These are phyloP conservation scores for Orchesellides sinensis DNA, from an alignment of 2,888 invertebrate genomes.

Conservation along the genomic window DNA sequence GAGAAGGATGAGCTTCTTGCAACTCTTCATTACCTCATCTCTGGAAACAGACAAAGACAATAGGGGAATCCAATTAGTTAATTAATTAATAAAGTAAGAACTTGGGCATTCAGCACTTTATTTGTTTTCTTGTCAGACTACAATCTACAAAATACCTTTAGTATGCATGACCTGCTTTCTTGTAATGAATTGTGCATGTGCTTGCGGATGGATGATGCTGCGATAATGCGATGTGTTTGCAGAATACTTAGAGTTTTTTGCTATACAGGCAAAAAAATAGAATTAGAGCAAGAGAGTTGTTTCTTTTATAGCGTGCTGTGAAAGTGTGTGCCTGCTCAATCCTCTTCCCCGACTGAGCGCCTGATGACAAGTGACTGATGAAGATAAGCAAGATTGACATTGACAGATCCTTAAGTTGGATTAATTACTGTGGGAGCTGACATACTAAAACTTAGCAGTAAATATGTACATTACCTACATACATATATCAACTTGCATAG, in stretches of 20 bases:
- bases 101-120: background rate
- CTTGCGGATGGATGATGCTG: background rate
- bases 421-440: conserved; percentile 37
- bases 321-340: conserved; percentile 27
- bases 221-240: no score
- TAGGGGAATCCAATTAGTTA: background rate
- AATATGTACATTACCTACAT: background rate
- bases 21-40: conserved; percentile 60
- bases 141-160: background rate
- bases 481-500: conserved; percentile 12
- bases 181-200: background rate
- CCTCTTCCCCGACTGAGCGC: conserved; percentile 17
- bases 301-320: background rate
- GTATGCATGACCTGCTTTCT: background rate
- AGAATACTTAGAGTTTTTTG: no score
- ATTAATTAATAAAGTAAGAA: background rate
- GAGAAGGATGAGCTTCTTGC: conserved; percentile 38
- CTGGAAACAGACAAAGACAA: conserved; percentile 19
- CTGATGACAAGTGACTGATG: conserved; percentile 60
- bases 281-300: conserved; percentile 38
- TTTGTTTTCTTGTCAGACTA: background rate
- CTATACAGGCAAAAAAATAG: conserved; percentile 7
- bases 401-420: conserved; percentile 60
- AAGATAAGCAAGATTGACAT: conserved; percentile 56
- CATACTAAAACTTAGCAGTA: conserved; percentile 1